Conservation (phyloP, 2,888 invertebrate species). For the Desoria tigrina region DNA sequence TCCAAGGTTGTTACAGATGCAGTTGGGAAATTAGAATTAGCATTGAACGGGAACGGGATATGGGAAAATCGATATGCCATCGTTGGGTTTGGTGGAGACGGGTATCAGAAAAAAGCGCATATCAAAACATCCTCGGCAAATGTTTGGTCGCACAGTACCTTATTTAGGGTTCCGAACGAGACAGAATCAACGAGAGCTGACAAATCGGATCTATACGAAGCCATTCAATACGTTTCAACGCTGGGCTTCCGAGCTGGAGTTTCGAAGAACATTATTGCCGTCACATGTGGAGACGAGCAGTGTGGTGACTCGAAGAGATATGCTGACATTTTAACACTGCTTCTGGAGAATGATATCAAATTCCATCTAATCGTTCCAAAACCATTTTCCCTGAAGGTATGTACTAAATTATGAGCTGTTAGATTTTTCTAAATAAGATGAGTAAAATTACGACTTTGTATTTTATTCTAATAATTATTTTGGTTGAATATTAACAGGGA, state of each 20-base stretch:
- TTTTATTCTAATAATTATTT: no score
- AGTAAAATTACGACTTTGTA: no score
- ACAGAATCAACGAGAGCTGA: slow-evolving; percentile 50
- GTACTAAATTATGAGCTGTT: no score
- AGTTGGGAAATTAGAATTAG: slow-evolving; percentile 52
- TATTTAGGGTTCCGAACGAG: slow-evolving; percentile 44
- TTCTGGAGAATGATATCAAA: slow-evolving; percentile 55
- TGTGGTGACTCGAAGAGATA: slow-evolving; percentile 54
- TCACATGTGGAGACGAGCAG: slow-evolving; percentile 57
- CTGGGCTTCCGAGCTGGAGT: slow-evolving; percentile 59
- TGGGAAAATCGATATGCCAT: slow-evolving; percentile 58
- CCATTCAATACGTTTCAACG: slow-evolving; percentile 55
- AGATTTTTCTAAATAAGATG: no score
- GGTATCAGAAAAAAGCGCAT: slow-evolving; percentile 55
- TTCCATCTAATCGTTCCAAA: slow-evolving; percentile 56
- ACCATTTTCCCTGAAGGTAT: slow-evolving; percentile 52
- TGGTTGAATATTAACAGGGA: no score
- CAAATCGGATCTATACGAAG: slow-evolving; percentile 54
- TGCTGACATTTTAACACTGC: slow-evolving; percentile 54
- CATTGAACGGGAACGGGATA: slow-evolving; percentile 54
- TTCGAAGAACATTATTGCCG: slow-evolving; percentile 58
- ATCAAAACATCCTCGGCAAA: slow-evolving; percentile 57
- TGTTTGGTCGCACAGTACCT: slow-evolving; percentile 54
- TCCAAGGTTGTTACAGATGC: slow-evolving; percentile 40
- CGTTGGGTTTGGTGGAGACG: slow-evolving; percentile 58